phyloP scores from a whole-genome alignment of 2,888 invertebrate species.

The Heliconius sara region DNA sequence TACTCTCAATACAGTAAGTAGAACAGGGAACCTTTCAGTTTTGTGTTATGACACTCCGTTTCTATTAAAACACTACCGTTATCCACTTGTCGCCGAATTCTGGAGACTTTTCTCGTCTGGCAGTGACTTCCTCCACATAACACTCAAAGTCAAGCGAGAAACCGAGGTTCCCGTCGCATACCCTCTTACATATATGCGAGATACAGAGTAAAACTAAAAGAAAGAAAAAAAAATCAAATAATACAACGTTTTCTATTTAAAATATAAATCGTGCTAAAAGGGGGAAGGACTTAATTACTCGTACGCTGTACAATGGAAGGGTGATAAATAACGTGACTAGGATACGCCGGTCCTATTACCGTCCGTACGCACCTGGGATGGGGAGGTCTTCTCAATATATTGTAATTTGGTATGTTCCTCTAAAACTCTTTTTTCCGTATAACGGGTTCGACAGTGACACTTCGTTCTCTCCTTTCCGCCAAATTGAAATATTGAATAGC shows the following conservation, averaged over 20 bases:
- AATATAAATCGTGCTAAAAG: slow-evolving; percentile 27
- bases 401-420: neutral
- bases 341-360: slow-evolving; percentile 30
- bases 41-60: too few species aligned
- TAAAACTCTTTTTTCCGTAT: neutral
- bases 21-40: too few species aligned
- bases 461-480: too few species aligned
- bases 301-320: slow-evolving; percentile 19
- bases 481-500: too few species aligned
- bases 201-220: neutral
- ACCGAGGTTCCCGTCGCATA: neutral
- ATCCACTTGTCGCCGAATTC: too few species aligned
- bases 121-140: too few species aligned
- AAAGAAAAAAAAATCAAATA: neutral
- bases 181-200: too few species aligned
- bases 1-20: too few species aligned
- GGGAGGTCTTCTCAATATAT: too few species aligned
- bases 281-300: slow-evolving; percentile 37
- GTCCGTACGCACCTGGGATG: slow-evolving; percentile 31
- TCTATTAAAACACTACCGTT: too few species aligned
- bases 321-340: slow-evolving; percentile 39
- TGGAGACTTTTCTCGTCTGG: too few species aligned
- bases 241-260: slow-evolving; percentile 17
- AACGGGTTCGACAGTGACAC: neutral
- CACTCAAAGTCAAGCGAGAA: neutral